Conservation (phyloP, 2,888 invertebrate genomes). For the Macaria liturata region DNA sequence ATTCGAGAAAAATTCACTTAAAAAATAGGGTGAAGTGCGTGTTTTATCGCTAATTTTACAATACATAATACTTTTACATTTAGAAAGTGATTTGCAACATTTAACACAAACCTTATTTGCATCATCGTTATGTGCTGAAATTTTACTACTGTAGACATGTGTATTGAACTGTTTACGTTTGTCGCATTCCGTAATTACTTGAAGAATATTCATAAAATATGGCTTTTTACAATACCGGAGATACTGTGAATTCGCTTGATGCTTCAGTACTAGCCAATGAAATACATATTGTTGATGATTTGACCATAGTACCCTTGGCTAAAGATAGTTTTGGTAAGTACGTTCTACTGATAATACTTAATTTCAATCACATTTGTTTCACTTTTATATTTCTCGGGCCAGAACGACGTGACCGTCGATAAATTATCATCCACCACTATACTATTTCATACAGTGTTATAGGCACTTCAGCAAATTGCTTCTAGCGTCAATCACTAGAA, state of each 20-base stretch:
- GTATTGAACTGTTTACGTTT: slow-evolving; percentile 63
- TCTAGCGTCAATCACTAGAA: too few relatives aligned
- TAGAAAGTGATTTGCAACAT: too few relatives aligned
- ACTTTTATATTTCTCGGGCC: background rate
- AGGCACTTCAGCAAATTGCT: too few relatives aligned
- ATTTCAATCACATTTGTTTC: background rate
- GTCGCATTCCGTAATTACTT: slow-evolving; percentile 43
- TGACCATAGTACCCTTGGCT: slow-evolving; percentile 93
- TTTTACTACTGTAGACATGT: slow-evolving; percentile 56
- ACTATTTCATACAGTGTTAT: too few relatives aligned
- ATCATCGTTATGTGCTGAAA: slow-evolving; percentile 3
- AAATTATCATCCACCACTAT: too few relatives aligned
- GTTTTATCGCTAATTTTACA: too few relatives aligned
- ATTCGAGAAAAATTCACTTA: too few relatives aligned
- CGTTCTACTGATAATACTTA: background rate
- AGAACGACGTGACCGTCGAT: too few relatives aligned
- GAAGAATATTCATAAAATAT: slow-evolving; percentile 57
- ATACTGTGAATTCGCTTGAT: slow-evolving; percentile 50
- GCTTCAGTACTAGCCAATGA: slow-evolving; percentile 53
- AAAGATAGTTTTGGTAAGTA: slow-evolving; percentile 94
- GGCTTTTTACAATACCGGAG: slow-evolving; percentile 65
- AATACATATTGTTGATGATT: slow-evolving; percentile 80
- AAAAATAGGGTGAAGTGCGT: too few relatives aligned
- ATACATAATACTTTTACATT: too few relatives aligned
- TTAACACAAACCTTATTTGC: too few relatives aligned